phyloP scores from a whole-genome alignment of 2,888 invertebrate species.

The Trimorus sp. region DNA sequence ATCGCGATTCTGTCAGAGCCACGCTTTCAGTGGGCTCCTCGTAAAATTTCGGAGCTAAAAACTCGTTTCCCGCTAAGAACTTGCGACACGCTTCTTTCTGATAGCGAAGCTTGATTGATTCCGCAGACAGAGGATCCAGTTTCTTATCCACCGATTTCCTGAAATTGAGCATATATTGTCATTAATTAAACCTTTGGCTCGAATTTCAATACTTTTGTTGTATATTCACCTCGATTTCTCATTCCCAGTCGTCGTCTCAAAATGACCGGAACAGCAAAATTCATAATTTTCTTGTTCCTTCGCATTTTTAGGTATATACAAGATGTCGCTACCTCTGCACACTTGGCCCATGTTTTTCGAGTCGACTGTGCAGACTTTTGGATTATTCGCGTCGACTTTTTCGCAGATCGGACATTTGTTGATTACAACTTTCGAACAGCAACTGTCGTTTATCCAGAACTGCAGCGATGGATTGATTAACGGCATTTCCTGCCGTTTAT shows the following conservation, averaged over 20 bases:
- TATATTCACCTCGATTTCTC: conserved; percentile 13
- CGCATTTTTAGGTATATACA: conserved; percentile 62
- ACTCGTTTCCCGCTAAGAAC: conserved; percentile 76
- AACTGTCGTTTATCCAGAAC: conserved; percentile 77
- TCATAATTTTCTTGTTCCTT: conserved; percentile 67
- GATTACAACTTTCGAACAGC: conserved; percentile 75
- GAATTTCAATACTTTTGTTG: too few species aligned
- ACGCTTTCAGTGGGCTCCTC: conserved; percentile 66
- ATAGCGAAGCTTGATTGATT: conserved; percentile 81
- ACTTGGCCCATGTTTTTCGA: conserved; percentile 67
- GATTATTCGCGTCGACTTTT: conserved; percentile 45
- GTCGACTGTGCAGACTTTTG: conserved; percentile 69
- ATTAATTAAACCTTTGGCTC: too few species aligned
- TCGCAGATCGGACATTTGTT: conserved; percentile 76
- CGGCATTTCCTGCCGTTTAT: conserved; percentile 57
- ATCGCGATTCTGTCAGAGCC: conserved; percentile 72
- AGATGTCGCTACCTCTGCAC: conserved; percentile 75
- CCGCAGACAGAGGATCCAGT: conserved; percentile 83
- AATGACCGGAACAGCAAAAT: conserved; percentile 70
- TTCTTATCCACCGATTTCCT: conserved; percentile 77
- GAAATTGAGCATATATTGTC: too few species aligned
- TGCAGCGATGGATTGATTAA: conserved; percentile 70
- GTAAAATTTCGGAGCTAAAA: conserved; percentile 75
- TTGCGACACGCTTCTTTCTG: conserved; percentile 74
- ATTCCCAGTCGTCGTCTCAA: conserved; percentile 33